Evolutionary conservation across 2,113 vertebrate species (phyloP), one percentile per base, ranked within the genome.

Genomic region (Gallinago paraguaiae): DNA sequence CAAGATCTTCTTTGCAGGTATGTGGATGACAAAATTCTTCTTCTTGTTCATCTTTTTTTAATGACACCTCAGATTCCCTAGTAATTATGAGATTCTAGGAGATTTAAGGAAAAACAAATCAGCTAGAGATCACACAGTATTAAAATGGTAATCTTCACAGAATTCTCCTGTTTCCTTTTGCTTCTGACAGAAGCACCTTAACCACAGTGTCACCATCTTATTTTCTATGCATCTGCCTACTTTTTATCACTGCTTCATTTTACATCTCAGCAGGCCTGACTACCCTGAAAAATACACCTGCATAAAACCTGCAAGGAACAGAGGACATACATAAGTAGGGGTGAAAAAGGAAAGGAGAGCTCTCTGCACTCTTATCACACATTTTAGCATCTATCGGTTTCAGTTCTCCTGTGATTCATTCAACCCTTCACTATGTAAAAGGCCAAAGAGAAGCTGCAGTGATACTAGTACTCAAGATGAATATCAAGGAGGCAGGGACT

Each of bases 341-440:
- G 33, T 68, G 53, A 81, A 90, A 94, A 87, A 70, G n/a, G 33
- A 77, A 95, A 92, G 89, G 35, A 60, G 50, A 93, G 37, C 39
- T 60, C 45, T 60, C 76, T 88, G 50, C 33, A 57, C 77, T 74
- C 68, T 71, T 93, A 83, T 83, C 71, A 88, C 48, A 85, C 71
- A 68, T 91, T 95, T 90, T 90, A 94, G 27, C 77, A 72, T 93
- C 93, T 89, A 56, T 86, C 5, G 0, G 46, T 95, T 88, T 92
- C 76, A 81, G 54, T 37, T 71, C 60, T 94, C 88, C 41, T 75
- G 69, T 75, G 92, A 90, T 82, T 85, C 92, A 87, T 85, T 96
- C 91, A 83, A n/a, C 60, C 76, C 64, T 93, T 84, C 50, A 30
- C 70, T 68, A 67, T 71, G 45, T 69, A 88, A 96, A 78, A 96